Evolutionary conservation across 2,797 vertebrate species (phyloP), one percentile per base, ranked within the genome.

Genomic region (Chromobotia macracanthus): DNA sequence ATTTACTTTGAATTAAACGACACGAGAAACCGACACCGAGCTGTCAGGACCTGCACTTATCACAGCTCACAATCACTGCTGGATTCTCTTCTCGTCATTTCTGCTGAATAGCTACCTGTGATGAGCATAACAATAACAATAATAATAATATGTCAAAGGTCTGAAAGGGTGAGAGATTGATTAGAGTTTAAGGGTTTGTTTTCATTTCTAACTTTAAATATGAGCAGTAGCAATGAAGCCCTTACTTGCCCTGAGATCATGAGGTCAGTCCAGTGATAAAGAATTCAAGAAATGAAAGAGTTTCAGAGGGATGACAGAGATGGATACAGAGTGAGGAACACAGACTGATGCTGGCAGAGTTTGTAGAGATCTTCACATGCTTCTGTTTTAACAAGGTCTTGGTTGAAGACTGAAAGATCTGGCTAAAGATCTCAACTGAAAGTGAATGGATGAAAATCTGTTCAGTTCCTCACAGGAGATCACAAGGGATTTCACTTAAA

Each of bases 31-130:
- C 21, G 69, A 74, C 69, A 72, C 48, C 1, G 73, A 75, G 72
- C 75, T 72, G 75, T 79, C 81, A 79, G 80, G 35, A 61, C 60
- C 31, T 44, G 23, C 53, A 48, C 28, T 64, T 69, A 46, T 75
- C 67, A 66, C 48, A 69, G 64, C 61, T 41, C 44, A 64, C n/a
- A n/a, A n/a, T n/a, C n/a, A 50, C 55, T 50, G 50, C 21, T 13
- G 6, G 10, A 53, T 64, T 31, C 16, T 6, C 53, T 66, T 18
- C 12, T n/a, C n/a, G n/a, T n/a, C n/a, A 28, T 38, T 65, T 74
- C 3, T 7, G 15, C 13, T 64, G 50, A 65, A 50, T 38, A 21
- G 6, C 19, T 50, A 35, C 18, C 41, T 73, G 58, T 50, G 12
- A n/a, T n/a, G n/a, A n/a, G n/a, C 44, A n/a, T n/a, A n/a, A n/a